Base-by-base conservation (phyloP, 2,113 vertebrate species). In the Pterophyllum scalare region DNA sequence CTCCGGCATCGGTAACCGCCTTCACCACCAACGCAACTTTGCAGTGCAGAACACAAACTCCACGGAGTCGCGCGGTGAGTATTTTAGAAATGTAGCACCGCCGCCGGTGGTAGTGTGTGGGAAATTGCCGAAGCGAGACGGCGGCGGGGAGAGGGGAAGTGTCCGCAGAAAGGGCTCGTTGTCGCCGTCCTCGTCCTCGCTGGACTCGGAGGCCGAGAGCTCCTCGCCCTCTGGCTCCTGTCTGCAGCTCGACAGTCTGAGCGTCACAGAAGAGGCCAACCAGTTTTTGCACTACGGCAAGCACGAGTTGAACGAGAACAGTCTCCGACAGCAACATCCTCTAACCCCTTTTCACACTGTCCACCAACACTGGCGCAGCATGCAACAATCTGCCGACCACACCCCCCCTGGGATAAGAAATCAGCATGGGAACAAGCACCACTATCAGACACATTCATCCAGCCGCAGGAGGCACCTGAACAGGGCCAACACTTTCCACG, bases 391-490 rank as follows among this genome's bases (percentile, higher is more conserved):
- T 74, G 83, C 82, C 91, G 94, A 94, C 93, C 91, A 95, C 94
- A 96, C 93, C 93, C 93, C 94, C 94, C 70, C 83, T 14, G 91
- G 89, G 43, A 75, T 83, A 82, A 93, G 88, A 33, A 87, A 80
- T 28, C 93, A 95, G 93, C 94, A 93, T 62, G 94, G 92, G 81
- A 96, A 89, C 88, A 94, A 94, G 26, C 90, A 87, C 46, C 83
- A 95, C 58, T 15, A 83, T 38, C 94, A 91, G 60, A 79, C 88
- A 10, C 91, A 91, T 12, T 57, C 93, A 15, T 72, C 97, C 7
- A 96, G 97, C 91, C 97, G 97, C 31, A 97, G 97, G 97, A 98
- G 97, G 96, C 97, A 96, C 12, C 97, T 98, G 87, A 98, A 97
- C 93, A 96, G 98, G 85, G 97, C 97, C 82, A 98, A 98, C 95